A percentile compares a stretch with the other conserved stretches of the same genome.
Conservation (phyloP, 2,888 invertebrate genomes). For the Leptogaster cylindrica region DNA sequence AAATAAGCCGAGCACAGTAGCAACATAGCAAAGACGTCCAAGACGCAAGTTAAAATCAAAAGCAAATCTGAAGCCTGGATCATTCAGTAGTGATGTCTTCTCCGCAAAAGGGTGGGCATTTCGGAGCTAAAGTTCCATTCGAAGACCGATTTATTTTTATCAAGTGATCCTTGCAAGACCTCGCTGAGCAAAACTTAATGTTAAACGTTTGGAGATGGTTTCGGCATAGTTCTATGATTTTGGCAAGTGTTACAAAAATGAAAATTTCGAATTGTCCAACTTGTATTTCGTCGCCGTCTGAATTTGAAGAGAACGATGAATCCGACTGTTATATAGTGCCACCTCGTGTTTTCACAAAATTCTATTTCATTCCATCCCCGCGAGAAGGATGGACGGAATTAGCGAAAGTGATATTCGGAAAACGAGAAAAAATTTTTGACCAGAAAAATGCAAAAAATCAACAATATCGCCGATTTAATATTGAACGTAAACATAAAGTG, state of each 20-base stretch:
- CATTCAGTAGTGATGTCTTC: slow-evolving; percentile 37
- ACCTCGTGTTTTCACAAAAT: slow-evolving; percentile 27
- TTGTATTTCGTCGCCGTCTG: slow-evolving; percentile 48
- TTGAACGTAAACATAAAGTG: slow-evolving; percentile 49
- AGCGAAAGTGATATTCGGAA: slow-evolving; percentile 42
- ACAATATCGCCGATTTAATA: slow-evolving; percentile 45
- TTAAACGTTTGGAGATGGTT: slow-evolving; percentile 12
- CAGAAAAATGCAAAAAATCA: slow-evolving; percentile 1
- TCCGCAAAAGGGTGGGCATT: slow-evolving; percentile 33
- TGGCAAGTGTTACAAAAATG: too few species aligned
- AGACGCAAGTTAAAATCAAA: slow-evolving; percentile 24
- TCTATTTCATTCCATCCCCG: slow-evolving; percentile 34
- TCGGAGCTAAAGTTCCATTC: not conserved
- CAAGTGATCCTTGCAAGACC: slow-evolving; percentile 16
- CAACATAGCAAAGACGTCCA: not conserved
- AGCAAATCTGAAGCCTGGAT: slow-evolving; percentile 28
- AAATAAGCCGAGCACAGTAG: slow-evolving; percentile 8
- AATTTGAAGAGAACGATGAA: slow-evolving; percentile 32
- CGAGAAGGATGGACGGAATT: slow-evolving; percentile 37
- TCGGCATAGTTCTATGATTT: too few species aligned
- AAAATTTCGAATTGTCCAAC: slow-evolving; percentile 49
- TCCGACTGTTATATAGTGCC: not conserved
- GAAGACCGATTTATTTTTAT: slow-evolving; percentile 25
- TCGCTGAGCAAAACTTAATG: slow-evolving; percentile 13
- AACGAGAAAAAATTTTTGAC: not conserved